These are phyloP conservation scores for Okamejei kenojei DNA, from an alignment of 2,797 vertebrate genomes.

Conservation along the genomic window DNA sequence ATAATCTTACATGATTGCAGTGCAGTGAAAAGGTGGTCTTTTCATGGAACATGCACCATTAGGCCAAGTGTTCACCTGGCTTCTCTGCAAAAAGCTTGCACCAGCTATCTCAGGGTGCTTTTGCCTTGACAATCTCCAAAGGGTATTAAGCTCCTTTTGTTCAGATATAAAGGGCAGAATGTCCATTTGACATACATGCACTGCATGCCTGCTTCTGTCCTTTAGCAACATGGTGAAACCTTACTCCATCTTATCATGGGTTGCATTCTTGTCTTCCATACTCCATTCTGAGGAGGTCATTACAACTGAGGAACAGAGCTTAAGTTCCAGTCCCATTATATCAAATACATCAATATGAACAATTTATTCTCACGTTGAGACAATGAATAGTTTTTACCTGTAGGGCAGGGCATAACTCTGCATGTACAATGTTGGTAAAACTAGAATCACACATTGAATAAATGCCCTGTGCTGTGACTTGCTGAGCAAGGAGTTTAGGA, in stretches of 20 bases:
- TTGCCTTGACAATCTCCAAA: not conserved
- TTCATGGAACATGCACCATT: not conserved
- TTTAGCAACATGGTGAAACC: not conserved
- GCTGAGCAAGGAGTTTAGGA: not conserved
- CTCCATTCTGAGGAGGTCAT: not conserved
- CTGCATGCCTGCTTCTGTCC: not conserved
- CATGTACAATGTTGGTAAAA: not conserved
- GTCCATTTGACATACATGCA: not conserved
- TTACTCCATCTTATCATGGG: not conserved
- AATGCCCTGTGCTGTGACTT: not conserved
- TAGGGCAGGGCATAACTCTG: not conserved
- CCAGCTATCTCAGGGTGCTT: not conserved
- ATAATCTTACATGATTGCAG: not conserved
- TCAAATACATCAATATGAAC: too few relatives aligned
- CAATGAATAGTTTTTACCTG: not conserved
- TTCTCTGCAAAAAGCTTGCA: not conserved
- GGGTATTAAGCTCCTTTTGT: not conserved
- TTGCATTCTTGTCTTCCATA: not conserved
- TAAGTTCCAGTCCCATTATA: not conserved
- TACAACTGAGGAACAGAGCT: not conserved
- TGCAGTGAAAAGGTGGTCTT: not conserved
- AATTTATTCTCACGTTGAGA: not conserved
- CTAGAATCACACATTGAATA: not conserved
- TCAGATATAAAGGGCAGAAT: not conserved
- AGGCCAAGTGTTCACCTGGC: not conserved